Base-by-base conservation (phyloP, 2,888 invertebrate species). In the Coecobrya sp. region DNA sequence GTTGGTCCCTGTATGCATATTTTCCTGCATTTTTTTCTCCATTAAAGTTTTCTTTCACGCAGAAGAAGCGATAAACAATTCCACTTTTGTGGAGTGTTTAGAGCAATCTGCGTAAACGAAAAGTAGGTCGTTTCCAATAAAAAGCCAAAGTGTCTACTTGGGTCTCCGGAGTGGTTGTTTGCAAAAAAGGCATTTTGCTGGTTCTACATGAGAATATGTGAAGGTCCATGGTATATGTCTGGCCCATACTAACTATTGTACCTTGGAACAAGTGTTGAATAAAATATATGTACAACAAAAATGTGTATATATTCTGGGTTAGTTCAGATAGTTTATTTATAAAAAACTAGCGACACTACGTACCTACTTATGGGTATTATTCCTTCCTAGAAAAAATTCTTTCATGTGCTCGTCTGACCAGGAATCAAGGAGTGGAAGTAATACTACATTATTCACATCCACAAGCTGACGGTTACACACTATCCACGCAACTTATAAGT, bases 81-180 rank as follows among this genome's bases (percentile, higher is more conserved):
- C 89, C 49, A 42, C 70, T 73, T 68, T 73, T 89, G 82, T 62
- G 65, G 45, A 68, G 68, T 84, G 73, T 89, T 89, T 84, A 84
- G 82, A 22, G 82, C 70, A 84, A 84, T 76, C 89, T 89, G 89
- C 89, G 89, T 89, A 89, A 84, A 84, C 84, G 89, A 59, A 89
- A 89, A 89, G 89, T 89, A 89, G 89, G 84, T 84, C 89, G 84
- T 89, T 89, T 89, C 52, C 89, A 73, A 73, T 73, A 84, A 62
- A 70, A 55, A 25, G 42, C 22, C n/a, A 55, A 84, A 89, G 68
- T 73, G 84, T 84, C 84, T 89, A 27, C 25, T 30, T 3, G 45
- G 45, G 45, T 81, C 36, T 36, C 42, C 73, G 84, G 84, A 89
- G 45, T 19, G 42, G 82, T 73, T 65, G 82, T 65, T 36, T 30